A percentile compares a stretch with the other conserved stretches of the same genome.
Conservation (phyloP, 2,888 invertebrate species). For the Orthosia gracilis region DNA sequence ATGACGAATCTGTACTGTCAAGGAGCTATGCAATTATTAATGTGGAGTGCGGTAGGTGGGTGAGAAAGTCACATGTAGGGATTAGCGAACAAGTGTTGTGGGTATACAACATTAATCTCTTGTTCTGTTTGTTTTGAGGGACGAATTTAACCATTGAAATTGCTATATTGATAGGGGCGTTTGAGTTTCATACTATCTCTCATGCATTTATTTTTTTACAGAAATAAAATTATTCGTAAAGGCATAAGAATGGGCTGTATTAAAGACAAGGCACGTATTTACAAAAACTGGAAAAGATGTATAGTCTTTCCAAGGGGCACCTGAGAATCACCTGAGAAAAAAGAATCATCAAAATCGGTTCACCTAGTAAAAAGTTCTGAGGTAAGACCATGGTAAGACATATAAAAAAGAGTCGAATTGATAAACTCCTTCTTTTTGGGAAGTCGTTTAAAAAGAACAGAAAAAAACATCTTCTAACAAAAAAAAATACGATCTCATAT, state of each 20-base stretch:
- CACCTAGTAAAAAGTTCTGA: too few relatives aligned
- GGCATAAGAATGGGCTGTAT: not conserved
- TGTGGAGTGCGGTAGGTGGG: constrained; percentile 69
- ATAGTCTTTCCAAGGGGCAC: too few relatives aligned
- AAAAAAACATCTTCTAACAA: constrained; percentile 13
- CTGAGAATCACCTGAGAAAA: too few relatives aligned
- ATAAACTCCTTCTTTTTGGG: too few relatives aligned
- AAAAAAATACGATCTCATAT: not conserved
- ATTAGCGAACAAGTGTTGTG: constrained; percentile 62
- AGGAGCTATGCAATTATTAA: constrained; percentile 73
- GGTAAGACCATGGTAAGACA: too few relatives aligned
- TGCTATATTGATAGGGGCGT: constrained; percentile 10
- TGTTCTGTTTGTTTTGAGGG: constrained; percentile 58
- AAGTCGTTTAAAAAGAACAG: too few relatives aligned
- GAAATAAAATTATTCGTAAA: not conserved
- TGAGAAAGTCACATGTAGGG: constrained; percentile 66
- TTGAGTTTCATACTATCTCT: not conserved
- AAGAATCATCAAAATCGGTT: too few relatives aligned
- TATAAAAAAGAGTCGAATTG: too few relatives aligned
- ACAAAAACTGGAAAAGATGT: too few relatives aligned
- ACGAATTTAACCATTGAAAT: constrained; percentile 8
- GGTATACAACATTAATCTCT: constrained; percentile 60
- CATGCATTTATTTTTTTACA: not conserved
- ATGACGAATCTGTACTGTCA: constrained; percentile 77
- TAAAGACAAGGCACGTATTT: too few relatives aligned